phyloP scores from a whole-genome alignment of 1,140 invertebrate genomes.

The Papilio glaucus region DNA sequence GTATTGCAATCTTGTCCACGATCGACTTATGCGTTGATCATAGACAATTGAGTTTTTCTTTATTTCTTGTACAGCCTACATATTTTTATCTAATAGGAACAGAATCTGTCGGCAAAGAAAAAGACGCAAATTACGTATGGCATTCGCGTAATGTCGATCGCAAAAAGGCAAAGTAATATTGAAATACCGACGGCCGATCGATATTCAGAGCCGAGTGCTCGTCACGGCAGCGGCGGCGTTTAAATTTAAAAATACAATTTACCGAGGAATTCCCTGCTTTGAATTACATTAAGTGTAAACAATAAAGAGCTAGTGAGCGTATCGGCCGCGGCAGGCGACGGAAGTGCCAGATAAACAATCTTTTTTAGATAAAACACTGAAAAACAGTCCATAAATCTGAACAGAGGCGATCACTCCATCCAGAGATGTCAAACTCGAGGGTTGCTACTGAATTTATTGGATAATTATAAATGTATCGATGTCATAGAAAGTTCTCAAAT shows the following conservation, averaged over 20 bases:
- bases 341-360: slow-evolving; percentile 80
- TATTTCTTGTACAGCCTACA: slow-evolving; percentile 12
- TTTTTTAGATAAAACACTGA: slow-evolving; percentile 79
- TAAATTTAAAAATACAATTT: slow-evolving; percentile 81
- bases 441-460: slow-evolving; percentile 40
- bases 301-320: slow-evolving; percentile 78
- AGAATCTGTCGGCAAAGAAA: slow-evolving; percentile 53
- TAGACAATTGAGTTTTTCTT: slow-evolving; percentile 31
- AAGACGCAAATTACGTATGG: slow-evolving; percentile 68
- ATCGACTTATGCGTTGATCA: slow-evolving; percentile 16
- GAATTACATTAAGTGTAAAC: slow-evolving; percentile 83
- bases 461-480: not conserved
- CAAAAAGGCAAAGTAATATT: slow-evolving; percentile 72
- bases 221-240: slow-evolving; percentile 62
- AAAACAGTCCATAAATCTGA: slow-evolving; percentile 71
- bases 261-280: slow-evolving; percentile 79
- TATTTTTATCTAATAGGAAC: slow-evolving; percentile 38
- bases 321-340: slow-evolving; percentile 76
- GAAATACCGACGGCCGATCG: slow-evolving; percentile 67
- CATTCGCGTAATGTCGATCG: slow-evolving; percentile 73
- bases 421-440: slow-evolving; percentile 59
- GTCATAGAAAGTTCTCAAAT: too few species aligned
- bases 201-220: slow-evolving; percentile 67
- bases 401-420: slow-evolving; percentile 60
- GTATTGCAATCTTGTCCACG: slow-evolving; percentile 17